Evolutionary conservation across 2,113 vertebrate species (phyloP).

Genomic region (Rhea pennata): DNA sequence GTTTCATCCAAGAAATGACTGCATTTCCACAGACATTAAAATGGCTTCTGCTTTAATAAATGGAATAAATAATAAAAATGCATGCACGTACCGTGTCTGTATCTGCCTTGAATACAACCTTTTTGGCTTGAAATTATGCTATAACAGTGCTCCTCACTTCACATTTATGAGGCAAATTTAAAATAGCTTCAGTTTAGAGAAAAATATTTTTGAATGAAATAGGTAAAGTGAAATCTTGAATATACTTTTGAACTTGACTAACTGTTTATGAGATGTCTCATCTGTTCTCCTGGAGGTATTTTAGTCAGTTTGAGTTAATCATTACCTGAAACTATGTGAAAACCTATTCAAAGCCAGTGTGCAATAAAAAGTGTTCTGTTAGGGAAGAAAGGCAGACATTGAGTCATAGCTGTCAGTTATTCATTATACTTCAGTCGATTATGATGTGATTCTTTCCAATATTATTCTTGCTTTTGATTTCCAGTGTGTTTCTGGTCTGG

Average conservation of each 20-base stretch:
- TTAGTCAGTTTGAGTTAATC: slow-evolving; percentile 73
- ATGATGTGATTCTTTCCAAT: slow-evolving; percentile 3
- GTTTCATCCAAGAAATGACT: background rate
- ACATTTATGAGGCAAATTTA: background rate
- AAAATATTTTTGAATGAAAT: background rate
- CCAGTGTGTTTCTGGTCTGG: background rate
- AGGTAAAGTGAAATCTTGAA: background rate
- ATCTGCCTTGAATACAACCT: background rate
- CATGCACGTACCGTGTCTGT: background rate
- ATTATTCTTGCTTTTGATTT: slow-evolving; percentile 3
- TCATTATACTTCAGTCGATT: slow-evolving; percentile 2
- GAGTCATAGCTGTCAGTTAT: slow-evolving; percentile 71
- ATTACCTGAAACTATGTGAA: slow-evolving; percentile 56
- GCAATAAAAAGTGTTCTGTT: slow-evolving; percentile 14
- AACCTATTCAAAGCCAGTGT: slow-evolving; percentile 18
- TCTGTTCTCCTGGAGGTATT: slow-evolving; percentile 39
- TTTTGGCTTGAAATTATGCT: background rate
- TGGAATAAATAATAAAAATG: background rate
- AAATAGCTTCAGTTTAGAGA: background rate
- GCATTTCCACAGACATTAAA: background rate
- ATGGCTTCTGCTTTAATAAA: background rate
- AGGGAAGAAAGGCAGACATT: slow-evolving; percentile 67
- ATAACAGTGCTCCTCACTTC: background rate
- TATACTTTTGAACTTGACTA: background rate
- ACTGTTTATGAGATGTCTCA: background rate